Evolutionary conservation across 2,888 invertebrate species (phyloP), one percentile per base, ranked within the genome.

Genomic region (Phyto melanocephala): DNA sequence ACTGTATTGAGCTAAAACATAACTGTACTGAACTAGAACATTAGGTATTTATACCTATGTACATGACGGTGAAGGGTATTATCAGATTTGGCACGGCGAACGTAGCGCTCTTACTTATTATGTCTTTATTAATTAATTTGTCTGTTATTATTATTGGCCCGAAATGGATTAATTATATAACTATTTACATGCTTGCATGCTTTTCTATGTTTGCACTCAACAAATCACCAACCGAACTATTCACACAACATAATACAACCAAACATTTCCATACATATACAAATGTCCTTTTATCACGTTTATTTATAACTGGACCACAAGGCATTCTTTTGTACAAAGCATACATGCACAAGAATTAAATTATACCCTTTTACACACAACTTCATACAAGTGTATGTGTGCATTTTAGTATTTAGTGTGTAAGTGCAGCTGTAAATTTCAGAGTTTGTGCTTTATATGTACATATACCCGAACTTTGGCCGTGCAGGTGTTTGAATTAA

Each of bases 271-370:
- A 28, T 10, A 33, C 33, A 56, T 15, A 22, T 17, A 17, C 33
- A 33, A 24, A 47, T 5, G 20, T 6, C 15, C 33, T 47, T 33
- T 47, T 47, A 63, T 63, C 8, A 33, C 20, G 13, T 17, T 63
- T 67, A 40, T 67, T 67, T 67, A 52, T 52, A 54, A 45, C 37
- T 40, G 37, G 40, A 67, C 67, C 52, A 54, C 67, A 67, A 67
- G 67, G 67, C 15, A 54, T 40, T 67, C 15, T 40, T 54, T 13
- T 15, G 52, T 24, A 15, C 11, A 62, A 22, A 42, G 24, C 15
- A 28, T 5, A 37, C 10, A 11, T 24, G 13, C 11, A 40, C 15
- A 5, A n/a, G n/a, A n/a, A n/a, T n/a, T n/a, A n/a, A n/a, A n/a
- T n/a, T n/a, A n/a, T n/a, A n/a, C n/a, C 28, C 28, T 28, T 28